phyloP scores from a whole-genome alignment of 2,113 vertebrate species.

The Calcarius ornatus region DNA sequence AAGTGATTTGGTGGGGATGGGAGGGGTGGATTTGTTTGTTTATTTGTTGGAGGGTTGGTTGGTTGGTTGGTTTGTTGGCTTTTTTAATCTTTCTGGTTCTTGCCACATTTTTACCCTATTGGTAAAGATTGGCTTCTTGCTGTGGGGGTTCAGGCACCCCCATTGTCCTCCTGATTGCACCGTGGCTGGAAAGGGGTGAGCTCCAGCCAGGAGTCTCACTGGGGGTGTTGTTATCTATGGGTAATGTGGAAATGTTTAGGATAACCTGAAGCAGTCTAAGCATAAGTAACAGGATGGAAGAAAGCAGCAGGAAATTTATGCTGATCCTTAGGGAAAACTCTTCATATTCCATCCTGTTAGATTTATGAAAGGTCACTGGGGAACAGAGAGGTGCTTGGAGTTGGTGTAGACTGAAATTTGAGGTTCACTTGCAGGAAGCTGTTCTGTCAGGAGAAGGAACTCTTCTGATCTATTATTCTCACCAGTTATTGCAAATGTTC shows the following conservation, averaged over 20 bases:
- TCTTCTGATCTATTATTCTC: not conserved
- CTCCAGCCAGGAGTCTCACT: not conserved
- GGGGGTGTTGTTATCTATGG: not conserved
- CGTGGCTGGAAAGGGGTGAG: not conserved
- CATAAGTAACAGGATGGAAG: not conserved
- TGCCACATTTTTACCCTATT: not conserved
- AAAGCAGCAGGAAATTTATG: not conserved
- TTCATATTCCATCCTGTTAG: not conserved
- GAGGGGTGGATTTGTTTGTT: not conserved
- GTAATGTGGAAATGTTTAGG: not conserved
- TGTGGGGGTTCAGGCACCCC: not conserved
- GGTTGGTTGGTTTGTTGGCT: not conserved
- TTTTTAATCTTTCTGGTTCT: not conserved
- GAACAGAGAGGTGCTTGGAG: not conserved
- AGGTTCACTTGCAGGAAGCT: not conserved
- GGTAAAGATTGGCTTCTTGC: not conserved
- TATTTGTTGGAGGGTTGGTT: not conserved
- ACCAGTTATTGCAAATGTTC: not conserved
- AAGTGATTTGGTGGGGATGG: fast-evolving
- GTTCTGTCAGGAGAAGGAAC: not conserved
- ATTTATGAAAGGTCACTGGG: not conserved
- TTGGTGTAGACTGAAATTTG: not conserved
- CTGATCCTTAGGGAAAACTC: not conserved
- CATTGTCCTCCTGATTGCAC: not conserved
- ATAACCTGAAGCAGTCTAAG: not conserved